Base-by-base conservation (phyloP, 53 echinoderm and acorn worm species). In the Zoroaster sp. region DNA sequence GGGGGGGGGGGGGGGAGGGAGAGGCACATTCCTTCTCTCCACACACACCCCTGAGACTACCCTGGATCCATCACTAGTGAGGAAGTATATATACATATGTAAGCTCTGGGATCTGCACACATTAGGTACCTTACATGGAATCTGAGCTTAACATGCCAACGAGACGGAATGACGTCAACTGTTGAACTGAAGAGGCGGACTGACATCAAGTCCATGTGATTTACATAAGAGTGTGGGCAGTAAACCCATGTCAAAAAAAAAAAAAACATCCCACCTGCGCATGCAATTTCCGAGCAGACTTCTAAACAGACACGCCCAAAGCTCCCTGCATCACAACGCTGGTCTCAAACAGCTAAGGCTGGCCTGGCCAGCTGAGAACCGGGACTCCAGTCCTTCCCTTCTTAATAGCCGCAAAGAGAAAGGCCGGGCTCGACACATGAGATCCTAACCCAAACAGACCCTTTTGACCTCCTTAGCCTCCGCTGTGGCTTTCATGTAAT, bases 221-320 rank as follows among this genome's bases (percentile, higher is more conserved):
- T 11, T 10, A 14, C 18, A 38, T 72, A n/a, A n/a, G n/a, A n/a
- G n/a, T n/a, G n/a, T n/a, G n/a, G n/a, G n/a, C n/a, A n/a, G n/a
- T n/a, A n/a, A n/a, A n/a, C n/a, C n/a, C n/a, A n/a, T n/a, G n/a
- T n/a, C n/a, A n/a, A n/a, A n/a, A n/a, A n/a, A n/a, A n/a, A n/a
- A n/a, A n/a, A n/a, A n/a, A n/a, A n/a, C n/a, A n/a, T n/a, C n/a
- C n/a, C n/a, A n/a, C n/a, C n/a, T n/a, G n/a, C n/a, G n/a, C n/a
- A n/a, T n/a, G n/a, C n/a, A 59, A 8, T 28, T 78, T 78, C 54
- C 36, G 53, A 78, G 78, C 1, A 23, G 35, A 14, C 54, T 32
- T 37, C 78, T 55, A 54, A 47, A 52, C 17, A 35, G 78, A 78
- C 54, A 78, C 78, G 52, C 78, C 78, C 55, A 78, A n/a, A 76